Evolutionary conservation across 2,113 vertebrate genomes (phyloP), one percentile per base, ranked within the genome.

Genomic region (Felis chaus): DNA sequence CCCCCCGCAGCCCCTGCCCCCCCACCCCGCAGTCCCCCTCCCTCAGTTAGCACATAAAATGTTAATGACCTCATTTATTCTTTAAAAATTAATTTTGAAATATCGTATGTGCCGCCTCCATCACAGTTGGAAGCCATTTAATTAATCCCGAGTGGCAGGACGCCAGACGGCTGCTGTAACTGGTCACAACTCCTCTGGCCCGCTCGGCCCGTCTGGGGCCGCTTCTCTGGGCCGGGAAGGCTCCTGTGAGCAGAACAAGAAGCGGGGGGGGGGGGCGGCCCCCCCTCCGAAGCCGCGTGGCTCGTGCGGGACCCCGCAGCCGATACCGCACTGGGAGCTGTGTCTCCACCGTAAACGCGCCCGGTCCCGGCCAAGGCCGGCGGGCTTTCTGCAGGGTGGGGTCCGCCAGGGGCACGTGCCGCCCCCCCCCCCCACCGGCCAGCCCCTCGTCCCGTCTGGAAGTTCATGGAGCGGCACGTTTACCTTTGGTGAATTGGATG

Each of bases 41-140:
- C 63, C 31, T 69, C 74, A 55, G 76, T 23, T 2, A 15, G 18
- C 53, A 29, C 12, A 71, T 91, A 76, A 97, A 93, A 93, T 89
- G 94, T 57, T 89, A 88, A 97, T 68, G 55, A 39, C 76, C 91
- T 97, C 95, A 71, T 96, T 98, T 95, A 95, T 97, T 96, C 97
- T 93, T 95, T 92, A 97, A 95, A 96, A 96, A 97, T 97, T 97
- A 95, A 97, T 97, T 96, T 96, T 23, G 92, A 95, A 95, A 89
- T 97, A 94, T 0, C 53, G 95, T 90, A 95, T 96, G 80, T 9
- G 33, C 68, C 0, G 41, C 69, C 87, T 97, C 39, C 1, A 63
- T 93, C 95, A 86, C 61, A 84, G 63, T 94, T 98, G 90, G 96
- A 95, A 97, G 86, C n/a, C 68, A n/a, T 89, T 97, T 94, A 97